These are phyloP conservation scores for Tetrao urogallus DNA, from an alignment of 2,113 vertebrate species.

Conservation along the genomic window DNA sequence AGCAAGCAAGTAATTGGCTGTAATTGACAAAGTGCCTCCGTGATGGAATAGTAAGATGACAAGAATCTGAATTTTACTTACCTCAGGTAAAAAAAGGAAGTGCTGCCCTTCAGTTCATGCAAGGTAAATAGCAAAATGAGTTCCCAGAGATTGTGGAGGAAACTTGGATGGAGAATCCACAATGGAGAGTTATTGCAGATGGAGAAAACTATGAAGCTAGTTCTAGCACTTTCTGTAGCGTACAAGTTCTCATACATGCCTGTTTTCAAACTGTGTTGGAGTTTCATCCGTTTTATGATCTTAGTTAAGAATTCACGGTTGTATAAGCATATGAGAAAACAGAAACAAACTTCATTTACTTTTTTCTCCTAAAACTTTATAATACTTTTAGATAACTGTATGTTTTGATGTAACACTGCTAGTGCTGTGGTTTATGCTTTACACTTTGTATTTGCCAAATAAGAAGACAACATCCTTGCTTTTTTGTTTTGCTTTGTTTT, in stretches of 20 bases:
- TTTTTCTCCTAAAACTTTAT: background rate
- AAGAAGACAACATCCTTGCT: background rate
- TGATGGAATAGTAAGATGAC: background rate
- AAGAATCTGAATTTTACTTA: background rate
- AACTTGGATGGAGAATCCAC: background rate
- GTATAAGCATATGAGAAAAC: background rate
- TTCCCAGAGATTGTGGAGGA: background rate
- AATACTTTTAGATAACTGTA: background rate
- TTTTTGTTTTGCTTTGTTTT: background rate
- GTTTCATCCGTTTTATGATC: background rate
- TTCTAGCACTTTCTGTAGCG: background rate
- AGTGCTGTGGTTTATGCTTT: background rate
- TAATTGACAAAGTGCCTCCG: background rate
- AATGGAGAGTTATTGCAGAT: background rate
- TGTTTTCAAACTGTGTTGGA: background rate
- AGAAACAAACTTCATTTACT: background rate
- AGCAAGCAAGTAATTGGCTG: background rate
- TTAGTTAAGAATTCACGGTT: background rate
- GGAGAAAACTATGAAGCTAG: background rate
- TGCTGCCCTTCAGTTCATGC: background rate
- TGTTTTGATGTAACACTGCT: background rate
- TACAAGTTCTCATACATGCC: background rate
- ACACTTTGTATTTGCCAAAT: background rate
- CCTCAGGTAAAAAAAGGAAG: background rate
- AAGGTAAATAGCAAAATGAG: background rate